Base-by-base conservation (phyloP, 2,888 invertebrate species). In the Acleris literana region DNA sequence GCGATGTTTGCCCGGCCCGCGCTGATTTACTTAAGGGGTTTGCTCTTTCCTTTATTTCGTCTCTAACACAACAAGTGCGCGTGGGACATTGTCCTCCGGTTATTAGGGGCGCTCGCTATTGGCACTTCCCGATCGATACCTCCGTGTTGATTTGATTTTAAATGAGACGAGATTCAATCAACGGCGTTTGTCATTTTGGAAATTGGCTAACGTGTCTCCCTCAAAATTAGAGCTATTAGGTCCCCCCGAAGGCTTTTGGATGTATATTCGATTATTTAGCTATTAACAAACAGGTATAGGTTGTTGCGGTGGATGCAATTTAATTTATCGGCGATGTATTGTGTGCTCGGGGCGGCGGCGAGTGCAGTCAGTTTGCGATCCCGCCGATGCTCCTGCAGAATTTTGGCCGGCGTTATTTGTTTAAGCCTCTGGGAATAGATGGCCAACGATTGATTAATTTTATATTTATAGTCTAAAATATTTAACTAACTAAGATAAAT, bases 41-140 rank as follows among this genome's bases (percentile, higher is more conserved):
- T 90, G 88, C 86, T 85, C 89, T 86, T 90, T 90, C 89, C 86
- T 89, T 80, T 88, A 85, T 87, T 87, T 84, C 84, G 82, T 81
- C 80, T 74, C 77, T 81, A 70, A 72, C 70, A 65, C 64, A 80
- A 82, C 79, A 79, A 85, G 82, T 79, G 77, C 80, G 77, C 74
- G 74, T 75, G 73, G 70, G 75, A 76, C 80, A 74, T 80, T 82
- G 77, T 84, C 76, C 77, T 76, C 58, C 57, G 73, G 70, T 76
- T 56, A 56, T 56, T 44, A 48, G 29, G n/a, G 20, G 46, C 20
- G 57, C n/a, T 58, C n/a, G 16, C 46, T 58, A 58, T 58, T 64
- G 44, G 25, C 22, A 56, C 43, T 52, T 58, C 22, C 17, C 54
- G 63, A 43, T 63, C 56, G 39, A 58, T 54, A 63, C 53, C 64